A percentile compares a stretch with the other conserved stretches of the same genome.
These are phyloP conservation scores for Acronicta leporina DNA, from an alignment of 2,888 invertebrate genomes.

Conservation along the genomic window DNA sequence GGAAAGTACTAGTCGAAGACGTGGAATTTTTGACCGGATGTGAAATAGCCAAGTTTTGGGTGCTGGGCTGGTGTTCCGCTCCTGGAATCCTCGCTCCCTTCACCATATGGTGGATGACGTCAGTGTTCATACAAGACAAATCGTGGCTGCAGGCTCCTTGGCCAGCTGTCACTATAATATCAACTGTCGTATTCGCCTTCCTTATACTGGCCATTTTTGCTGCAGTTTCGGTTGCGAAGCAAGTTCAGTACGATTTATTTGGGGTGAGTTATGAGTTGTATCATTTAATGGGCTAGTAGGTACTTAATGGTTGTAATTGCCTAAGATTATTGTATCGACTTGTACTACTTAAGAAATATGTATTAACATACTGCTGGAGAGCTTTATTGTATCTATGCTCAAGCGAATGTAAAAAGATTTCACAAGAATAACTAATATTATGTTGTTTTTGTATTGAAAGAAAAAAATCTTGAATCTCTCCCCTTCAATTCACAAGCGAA, in stretches of 20 bases:
- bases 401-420: neutral
- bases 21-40: constrained; percentile 75
- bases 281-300: no score
- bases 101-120: constrained; percentile 71
- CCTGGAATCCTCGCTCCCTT: constrained; percentile 64
- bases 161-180: constrained; percentile 57
- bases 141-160: constrained; percentile 67
- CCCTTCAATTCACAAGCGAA: no score
- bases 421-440: no score
- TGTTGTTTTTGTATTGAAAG: no score
- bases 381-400: neutral
- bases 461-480: no score
- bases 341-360: no score
- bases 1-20: constrained; percentile 75
- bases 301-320: no score
- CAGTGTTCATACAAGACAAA: constrained; percentile 40
- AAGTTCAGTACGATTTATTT: constrained; percentile 75
- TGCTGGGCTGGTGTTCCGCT: constrained; percentile 73
- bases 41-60: constrained; percentile 68
- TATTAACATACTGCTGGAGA: neutral
- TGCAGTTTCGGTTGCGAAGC: constrained; percentile 66
- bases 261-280: constrained; percentile 59
- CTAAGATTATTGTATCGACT: no score
- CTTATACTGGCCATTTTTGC: constrained; percentile 63
- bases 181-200: constrained; percentile 47